Conservation (phyloP, 2,797 vertebrate genomes). For the Falco berigora region DNA sequence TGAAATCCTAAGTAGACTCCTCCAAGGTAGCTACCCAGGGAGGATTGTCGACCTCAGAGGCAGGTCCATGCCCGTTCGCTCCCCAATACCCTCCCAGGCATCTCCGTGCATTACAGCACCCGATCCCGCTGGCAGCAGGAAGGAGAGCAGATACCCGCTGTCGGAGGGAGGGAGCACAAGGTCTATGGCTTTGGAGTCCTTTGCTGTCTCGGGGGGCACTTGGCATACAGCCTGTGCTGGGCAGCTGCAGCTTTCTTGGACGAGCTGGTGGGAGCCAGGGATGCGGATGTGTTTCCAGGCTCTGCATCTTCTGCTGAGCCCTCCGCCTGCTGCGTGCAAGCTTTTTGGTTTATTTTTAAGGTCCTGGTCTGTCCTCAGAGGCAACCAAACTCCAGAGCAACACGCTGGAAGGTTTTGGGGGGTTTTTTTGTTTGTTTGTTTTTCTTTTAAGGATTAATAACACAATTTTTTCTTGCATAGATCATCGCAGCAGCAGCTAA, state of each 20-base stretch:
- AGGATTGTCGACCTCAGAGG: neutral
- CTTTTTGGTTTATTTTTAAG: neutral
- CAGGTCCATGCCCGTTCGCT: neutral
- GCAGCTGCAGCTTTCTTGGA: too few relatives aligned
- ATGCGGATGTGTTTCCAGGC: neutral
- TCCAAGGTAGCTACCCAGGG: neutral
- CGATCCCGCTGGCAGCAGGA: neutral
- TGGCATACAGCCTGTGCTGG: neutral
- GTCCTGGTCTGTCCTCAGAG: neutral
- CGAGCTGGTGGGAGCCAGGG: neutral
- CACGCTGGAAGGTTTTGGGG: neutral
- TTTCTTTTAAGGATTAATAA: conserved; percentile 57
- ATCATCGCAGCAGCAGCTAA: conserved; percentile 61
- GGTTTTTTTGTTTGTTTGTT: neutral
- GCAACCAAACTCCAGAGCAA: neutral
- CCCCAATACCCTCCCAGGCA: neutral
- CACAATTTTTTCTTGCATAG: conserved; percentile 62
- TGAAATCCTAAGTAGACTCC: neutral
- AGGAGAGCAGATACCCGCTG: neutral
- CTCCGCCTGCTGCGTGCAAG: neutral
- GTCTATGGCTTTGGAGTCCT: neutral
- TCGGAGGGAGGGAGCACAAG: neutral
- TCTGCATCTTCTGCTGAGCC: neutral
- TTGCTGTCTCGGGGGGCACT: neutral
- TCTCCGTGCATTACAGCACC: neutral